These are phyloP conservation scores for Drosophila albomicans DNA, from an alignment of 1,140 invertebrate species.

Conservation along the genomic window DNA sequence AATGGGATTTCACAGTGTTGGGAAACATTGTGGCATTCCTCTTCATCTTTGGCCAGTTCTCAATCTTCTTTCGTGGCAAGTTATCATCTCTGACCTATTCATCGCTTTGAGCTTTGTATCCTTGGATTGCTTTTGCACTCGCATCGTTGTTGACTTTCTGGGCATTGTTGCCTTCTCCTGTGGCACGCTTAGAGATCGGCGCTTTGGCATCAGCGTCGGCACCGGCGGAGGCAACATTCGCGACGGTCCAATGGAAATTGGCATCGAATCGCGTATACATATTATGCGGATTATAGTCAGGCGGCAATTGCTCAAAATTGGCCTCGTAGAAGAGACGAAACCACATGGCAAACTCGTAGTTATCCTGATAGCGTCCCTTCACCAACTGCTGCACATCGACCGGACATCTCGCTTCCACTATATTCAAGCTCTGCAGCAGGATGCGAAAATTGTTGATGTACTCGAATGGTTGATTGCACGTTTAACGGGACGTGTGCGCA, in stretches of 20 bases:
- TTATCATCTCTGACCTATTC: too few species aligned
- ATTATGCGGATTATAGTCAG: constrained; percentile 84
- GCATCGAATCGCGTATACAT: not conserved
- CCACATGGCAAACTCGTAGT: constrained; percentile 99
- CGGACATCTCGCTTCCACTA: constrained; percentile 97
- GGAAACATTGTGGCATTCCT: too few species aligned
- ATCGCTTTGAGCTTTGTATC: too few species aligned
- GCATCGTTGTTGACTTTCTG: too few species aligned
- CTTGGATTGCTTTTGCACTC: too few species aligned
- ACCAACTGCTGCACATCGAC: constrained; percentile 93
- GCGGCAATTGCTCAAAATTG: constrained; percentile 84
- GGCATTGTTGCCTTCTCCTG: too few species aligned
- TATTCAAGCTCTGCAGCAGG: constrained; percentile 97
- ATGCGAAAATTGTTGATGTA: constrained; percentile 99
- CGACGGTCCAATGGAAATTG: constrained; percentile 5
- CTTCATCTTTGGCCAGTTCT: too few species aligned
- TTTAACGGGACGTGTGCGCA: constrained; percentile 98
- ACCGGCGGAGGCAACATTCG: too few species aligned
- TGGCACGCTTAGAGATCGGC: too few species aligned
- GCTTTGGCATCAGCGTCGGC: too few species aligned
- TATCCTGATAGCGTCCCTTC: constrained; percentile 97
- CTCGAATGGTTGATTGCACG: constrained; percentile 98
- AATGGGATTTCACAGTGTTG: too few species aligned
- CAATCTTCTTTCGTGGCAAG: too few species aligned
- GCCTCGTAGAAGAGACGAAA: constrained; percentile 98